phyloP scores from a whole-genome alignment of 2,888 invertebrate genomes.

The Bursaphelenchus okinawaensis region DNA sequence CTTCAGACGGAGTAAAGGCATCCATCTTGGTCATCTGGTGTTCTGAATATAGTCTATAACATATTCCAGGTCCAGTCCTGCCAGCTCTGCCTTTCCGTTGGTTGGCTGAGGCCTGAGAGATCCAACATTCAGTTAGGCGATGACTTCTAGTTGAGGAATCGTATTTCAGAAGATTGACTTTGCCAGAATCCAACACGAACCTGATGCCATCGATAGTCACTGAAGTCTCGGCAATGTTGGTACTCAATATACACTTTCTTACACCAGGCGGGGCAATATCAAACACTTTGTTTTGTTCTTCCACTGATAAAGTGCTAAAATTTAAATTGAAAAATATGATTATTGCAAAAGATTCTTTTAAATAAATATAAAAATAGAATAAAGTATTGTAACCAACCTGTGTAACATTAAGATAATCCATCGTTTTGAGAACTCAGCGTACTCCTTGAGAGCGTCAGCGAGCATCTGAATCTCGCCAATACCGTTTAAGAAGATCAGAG shows the following conservation, averaged over 20 bases:
- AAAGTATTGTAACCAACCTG: constrained; percentile 35
- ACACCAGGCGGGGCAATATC: constrained; percentile 88
- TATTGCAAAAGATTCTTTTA: background rate
- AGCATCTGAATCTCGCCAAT: constrained; percentile 56
- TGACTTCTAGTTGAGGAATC: constrained; percentile 85
- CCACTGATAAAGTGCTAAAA: constrained; percentile 76
- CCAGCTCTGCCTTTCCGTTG: constrained; percentile 64
- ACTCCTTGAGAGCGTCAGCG: constrained; percentile 64
- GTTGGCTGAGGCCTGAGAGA: constrained; percentile 93
- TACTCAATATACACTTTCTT: constrained; percentile 91
- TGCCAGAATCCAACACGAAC: constrained; percentile 94
- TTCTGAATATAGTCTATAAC: constrained; percentile 69
- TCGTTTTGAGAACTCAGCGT: constrained; percentile 70
- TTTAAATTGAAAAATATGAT: background rate
- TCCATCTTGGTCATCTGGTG: constrained; percentile 57
- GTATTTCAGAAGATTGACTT: constrained; percentile 78
- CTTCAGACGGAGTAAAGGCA: constrained; percentile 59
- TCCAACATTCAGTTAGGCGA: constrained; percentile 74
- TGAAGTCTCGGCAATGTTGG: constrained; percentile 97
- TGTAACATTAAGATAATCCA: constrained; percentile 92
- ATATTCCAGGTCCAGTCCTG: constrained; percentile 79
- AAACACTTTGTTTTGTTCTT: constrained; percentile 93
- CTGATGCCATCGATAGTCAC: constrained; percentile 95
- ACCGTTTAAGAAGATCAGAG: constrained; percentile 85
- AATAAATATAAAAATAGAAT: too few relatives aligned